phyloP scores from a whole-genome alignment of 2,888 invertebrate genomes.

The Stegophylla sp. region DNA sequence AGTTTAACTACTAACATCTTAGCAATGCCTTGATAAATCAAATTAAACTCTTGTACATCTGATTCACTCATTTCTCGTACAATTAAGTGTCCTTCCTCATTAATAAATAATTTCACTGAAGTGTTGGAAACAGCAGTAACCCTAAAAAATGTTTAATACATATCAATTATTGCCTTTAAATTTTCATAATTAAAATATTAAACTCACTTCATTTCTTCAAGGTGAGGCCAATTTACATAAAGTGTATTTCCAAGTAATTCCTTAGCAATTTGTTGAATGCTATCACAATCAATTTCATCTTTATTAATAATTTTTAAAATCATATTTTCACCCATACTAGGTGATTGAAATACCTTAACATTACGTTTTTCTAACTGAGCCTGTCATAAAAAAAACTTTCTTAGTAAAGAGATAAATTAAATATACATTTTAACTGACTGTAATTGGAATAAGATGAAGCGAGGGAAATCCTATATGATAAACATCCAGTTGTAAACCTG shows the following conservation, averaged over 20 bases:
- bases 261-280: conserved; percentile 66
- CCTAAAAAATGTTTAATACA: conserved; percentile 74
- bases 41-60: conserved; percentile 47
- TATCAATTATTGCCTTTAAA: conserved; percentile 85
- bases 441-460: conserved; percentile 81
- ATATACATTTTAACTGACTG: conserved; percentile 67
- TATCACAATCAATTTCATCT: conserved; percentile 36
- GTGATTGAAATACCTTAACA: conserved; percentile 88
- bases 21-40: conserved; percentile 22
- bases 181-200: neutral
- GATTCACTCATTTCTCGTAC: conserved; percentile 33
- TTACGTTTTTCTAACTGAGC: conserved; percentile 72
- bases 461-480: conserved; percentile 93
- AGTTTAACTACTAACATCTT: conserved; percentile 26
- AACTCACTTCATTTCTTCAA: conserved; percentile 79
- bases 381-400: conserved; percentile 66
- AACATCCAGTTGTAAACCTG: conserved; percentile 73
- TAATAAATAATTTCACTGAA: conserved; percentile 25
- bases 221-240: conserved; percentile 91
- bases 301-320: conserved; percentile 72
- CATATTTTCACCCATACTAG: conserved; percentile 82
- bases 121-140: conserved; percentile 38
- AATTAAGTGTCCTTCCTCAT: conserved; percentile 45
- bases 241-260: conserved; percentile 75
- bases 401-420: neutral